Evolutionary conservation across 2,113 vertebrate species (phyloP), one percentile per base, ranked within the genome.

Genomic region (Apteryx mantelli): DNA sequence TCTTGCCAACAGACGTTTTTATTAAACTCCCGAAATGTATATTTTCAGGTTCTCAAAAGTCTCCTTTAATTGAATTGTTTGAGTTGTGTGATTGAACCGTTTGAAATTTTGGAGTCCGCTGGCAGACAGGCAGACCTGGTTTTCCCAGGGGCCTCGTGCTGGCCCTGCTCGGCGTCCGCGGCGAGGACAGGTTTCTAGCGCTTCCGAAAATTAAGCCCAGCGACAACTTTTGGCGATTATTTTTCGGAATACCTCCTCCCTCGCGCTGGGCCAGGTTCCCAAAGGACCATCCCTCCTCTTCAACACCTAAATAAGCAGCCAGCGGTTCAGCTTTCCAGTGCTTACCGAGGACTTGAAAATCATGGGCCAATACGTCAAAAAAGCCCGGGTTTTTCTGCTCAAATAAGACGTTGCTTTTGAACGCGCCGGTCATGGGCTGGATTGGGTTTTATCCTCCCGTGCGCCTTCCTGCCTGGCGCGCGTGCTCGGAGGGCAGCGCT

Each of bases 81-180:
- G 46, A 18, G 11, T 48, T 48, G 46, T 18, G 6, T 6, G 17
- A 0, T 0, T 3, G 13, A 14, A 46, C 13, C 21, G 20, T 77
- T 78, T 80, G 68, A 55, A 60, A 70, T 78, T 58, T 46, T 81
- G 13, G 71, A 85, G 56, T 20, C 70, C 15, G 0, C 40, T 82
- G 78, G 68, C 19, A 38, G 46, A 11, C 14, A 20, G 4, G 1
- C 17, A 20, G 0, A 16, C 48, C 44, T 38, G 80, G 5, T 21
- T 85, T 13, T 5, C 63, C 68, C 25, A 1, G 1, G 9, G 83
- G 65, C 15, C 66, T 44, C 2, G 1, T 8, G 38, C 25, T 20
- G 2, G 34, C 64, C 30, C 71, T 13, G 5, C n/a, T 71, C 74
- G 7, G 7, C 4, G 6, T 20, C 69, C 87, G 11, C 73, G 32